Base-by-base conservation (phyloP, 2,113 vertebrate genomes). In the Ursus arctos region DNA sequence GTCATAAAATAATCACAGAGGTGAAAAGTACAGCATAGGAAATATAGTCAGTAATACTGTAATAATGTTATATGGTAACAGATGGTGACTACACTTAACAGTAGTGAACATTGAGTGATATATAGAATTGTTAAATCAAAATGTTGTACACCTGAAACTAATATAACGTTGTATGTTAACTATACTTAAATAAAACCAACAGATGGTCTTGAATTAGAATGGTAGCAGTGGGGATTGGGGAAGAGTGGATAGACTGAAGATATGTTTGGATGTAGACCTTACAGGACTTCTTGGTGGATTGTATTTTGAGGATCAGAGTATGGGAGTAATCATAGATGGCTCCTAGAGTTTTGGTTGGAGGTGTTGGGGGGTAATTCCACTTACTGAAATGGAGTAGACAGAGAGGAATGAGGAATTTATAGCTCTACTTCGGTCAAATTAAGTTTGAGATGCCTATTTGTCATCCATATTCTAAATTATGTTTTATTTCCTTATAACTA, bases 381-480 rank as follows among this genome's bases (percentile, higher is more conserved):
- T 91, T 94, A 77, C 59, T 80, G 71, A 94, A 22, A 22, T 80
- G 79, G 74, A 47, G 9, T 77, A 67, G n/a, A 80, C 85, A 65
- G 40, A 43, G 33, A 93, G n/a, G 26, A 91, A 53, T 26, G 13
- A 79, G 63, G 88, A 67, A 16, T 77, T 74, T 77, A 63, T 77
- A 53, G 24, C 10, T 49, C 51, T 96, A 13, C 47, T 57, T 91
- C 94, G 49, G 2, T 80, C 18, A 49, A 43, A 14, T 15, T 61
- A 83, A 72, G 21, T 91, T 71, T 80, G 40, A 95, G 61, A 18
- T 95, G 61, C 10, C 65, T 82, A 9, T 94, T 87, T 95, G n/a
- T 76, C 2, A 7, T 40, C 40, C 33, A 51, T 86, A 26, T 82
- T 94, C 61, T 81, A 88, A 95, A 89, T 71, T 82, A 43, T 94